Base-by-base conservation (phyloP, 1,140 invertebrate species). In the Bombus haemorrhoidalis region DNA sequence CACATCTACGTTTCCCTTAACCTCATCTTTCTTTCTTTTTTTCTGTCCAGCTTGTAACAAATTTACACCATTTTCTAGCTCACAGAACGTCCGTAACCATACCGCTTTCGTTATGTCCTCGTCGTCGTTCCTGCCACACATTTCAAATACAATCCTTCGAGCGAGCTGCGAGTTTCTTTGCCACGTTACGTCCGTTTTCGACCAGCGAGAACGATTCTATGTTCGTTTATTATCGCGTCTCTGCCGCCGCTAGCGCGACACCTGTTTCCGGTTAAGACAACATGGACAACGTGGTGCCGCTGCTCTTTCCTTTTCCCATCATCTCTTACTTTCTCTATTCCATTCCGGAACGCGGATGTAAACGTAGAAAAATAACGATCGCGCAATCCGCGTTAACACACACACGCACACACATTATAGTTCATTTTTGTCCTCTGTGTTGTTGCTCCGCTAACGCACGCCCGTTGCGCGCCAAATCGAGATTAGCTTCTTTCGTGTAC, bases 301-400 rank as follows among this genome's bases (percentile, higher is more conserved):
- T 53, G 34, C 43, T 74, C 57, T 62, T 59, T 47, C 68, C 32
- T 37, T 73, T 43, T 68, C 37, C n/a, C 34, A 28, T 18, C 39
- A 25, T 83, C 18, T 74, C 15, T 22, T 62, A 62, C 28, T 25
- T 15, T 57, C 41, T 76, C 59, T 47, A 72, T 57, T 39, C 64
- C 76, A 69, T 80, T 73, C 43, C 59, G 69, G 74, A 77, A 83
- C 87, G 84, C 85, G 89, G 86, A 86, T 90, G 88, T 72, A 88
- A 84, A 90, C 83, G 89, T 90, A 88, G 86, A 90, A 90, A 90
- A 90, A 90, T 90, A 90, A 90, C 89, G 86, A 87, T 82, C 85
- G 88, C 88, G 81, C 82, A 77, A 86, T 90, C 87, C 85, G 78
- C 74, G 86, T 83, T 62, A 71, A 72, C 73, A 73, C 69, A 79